Conservation (phyloP, 2,888 invertebrate species). For the Anoplius nigerrimus region DNA sequence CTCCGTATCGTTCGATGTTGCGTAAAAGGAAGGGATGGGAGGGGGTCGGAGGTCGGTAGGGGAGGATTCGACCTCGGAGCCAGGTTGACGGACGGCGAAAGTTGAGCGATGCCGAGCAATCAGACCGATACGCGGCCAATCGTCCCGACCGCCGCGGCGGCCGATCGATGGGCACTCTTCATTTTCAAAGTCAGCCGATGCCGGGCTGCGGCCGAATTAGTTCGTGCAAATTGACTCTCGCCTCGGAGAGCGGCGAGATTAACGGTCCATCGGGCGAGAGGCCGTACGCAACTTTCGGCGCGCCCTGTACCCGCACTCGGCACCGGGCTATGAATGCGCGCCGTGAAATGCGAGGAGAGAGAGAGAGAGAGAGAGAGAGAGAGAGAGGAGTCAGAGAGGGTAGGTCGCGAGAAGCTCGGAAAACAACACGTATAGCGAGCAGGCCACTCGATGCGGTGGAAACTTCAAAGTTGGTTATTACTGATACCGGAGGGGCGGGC, state of each 20-base stretch:
- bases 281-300: neutral
- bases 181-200: no score
- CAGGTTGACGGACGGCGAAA: no score
- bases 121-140: no score
- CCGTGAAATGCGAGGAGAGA: neutral
- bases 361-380: neutral
- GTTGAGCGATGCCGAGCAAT: no score
- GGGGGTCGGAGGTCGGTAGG: neutral
- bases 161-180: no score
- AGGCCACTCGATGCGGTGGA: slow-evolving; percentile 25
- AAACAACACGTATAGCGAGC: slow-evolving; percentile 17
- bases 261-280: neutral
- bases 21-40: neutral
- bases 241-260: no score
- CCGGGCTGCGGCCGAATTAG: no score
- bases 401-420: neutral
- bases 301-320: neutral
- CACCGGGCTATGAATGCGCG: neutral
- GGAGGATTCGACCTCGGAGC: no score
- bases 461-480: slow-evolving; percentile 35
- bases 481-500: slow-evolving; percentile 25
- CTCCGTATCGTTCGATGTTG: no score
- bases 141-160: no score
- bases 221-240: no score
- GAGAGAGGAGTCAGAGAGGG: neutral